Conservation (phyloP, 2,113 vertebrate genomes). For the cattle (Bos taurus) region DNA sequence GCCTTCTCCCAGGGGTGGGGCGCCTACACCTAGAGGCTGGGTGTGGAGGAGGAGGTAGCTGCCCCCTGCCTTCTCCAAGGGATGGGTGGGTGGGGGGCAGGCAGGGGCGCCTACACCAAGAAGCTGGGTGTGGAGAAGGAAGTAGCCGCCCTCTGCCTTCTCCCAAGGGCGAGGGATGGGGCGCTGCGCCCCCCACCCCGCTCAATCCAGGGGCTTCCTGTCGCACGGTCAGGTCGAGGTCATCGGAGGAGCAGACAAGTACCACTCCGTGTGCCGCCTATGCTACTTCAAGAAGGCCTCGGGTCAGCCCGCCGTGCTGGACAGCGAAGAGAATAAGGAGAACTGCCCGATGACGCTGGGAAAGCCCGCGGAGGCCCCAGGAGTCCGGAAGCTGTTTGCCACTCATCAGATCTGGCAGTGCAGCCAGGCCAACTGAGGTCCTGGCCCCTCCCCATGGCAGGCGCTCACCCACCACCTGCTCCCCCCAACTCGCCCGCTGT, state of each 20-base stretch:
- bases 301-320: neutral
- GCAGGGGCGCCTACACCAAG: neutral
- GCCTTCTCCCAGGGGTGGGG: no score
- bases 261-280: constrained; percentile 90
- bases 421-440: neutral
- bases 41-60: no score
- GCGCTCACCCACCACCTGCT: neutral
- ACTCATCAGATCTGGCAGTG: constrained; percentile 68
- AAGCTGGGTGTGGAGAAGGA: neutral
- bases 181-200: neutral
- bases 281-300: constrained; percentile 85
- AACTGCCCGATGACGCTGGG: constrained; percentile 72
- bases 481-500: neutral
- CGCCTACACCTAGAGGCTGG: no score
- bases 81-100: no score
- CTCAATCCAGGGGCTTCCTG: neutral
- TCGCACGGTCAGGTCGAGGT: constrained; percentile 89
- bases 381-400: constrained; percentile 82
- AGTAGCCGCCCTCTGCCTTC: no score
- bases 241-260: constrained; percentile 95
- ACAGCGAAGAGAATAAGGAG: constrained; percentile 90
- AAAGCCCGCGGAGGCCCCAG: constrained; percentile 60
- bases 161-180: fast-evolving
- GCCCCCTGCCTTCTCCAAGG: no score
- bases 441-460: neutral